Evolutionary conservation across 1,140 invertebrate species (phyloP).

Genomic region (Drosophila biarmipes): DNA sequence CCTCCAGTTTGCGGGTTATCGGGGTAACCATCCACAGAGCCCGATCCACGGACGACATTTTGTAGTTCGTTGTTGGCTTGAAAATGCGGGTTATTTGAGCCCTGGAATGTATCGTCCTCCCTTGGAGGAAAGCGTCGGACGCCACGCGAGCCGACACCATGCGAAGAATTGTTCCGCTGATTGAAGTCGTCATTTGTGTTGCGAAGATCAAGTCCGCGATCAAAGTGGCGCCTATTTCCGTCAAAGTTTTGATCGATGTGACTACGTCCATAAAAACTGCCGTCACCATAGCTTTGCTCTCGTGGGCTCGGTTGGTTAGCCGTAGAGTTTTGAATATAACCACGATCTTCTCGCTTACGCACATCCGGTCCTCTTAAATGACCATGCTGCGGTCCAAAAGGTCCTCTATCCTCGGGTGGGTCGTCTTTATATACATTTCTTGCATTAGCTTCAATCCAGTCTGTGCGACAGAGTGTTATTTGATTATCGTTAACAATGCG

Average conservation of each 20-base stretch:
- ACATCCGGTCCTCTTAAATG: neutral
- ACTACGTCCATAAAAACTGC: slow-evolving; percentile 8
- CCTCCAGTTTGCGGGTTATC: neutral
- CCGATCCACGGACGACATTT: neutral
- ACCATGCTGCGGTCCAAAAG: neutral
- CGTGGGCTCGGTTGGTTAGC: neutral
- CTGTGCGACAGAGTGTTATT: slow-evolving; percentile 29
- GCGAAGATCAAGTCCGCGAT: slow-evolving; percentile 3
- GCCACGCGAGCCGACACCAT: neutral
- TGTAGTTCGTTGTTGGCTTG: slow-evolving; percentile 1
- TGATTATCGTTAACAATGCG: slow-evolving; percentile 36
- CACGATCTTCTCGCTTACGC: neutral
- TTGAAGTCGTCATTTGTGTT: slow-evolving; percentile 20
- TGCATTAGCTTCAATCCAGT: slow-evolving; percentile 11
- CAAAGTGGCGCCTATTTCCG: slow-evolving; percentile 6
- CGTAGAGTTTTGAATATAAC: neutral
- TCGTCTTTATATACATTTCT: neutral
- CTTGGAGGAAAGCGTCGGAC: neutral
- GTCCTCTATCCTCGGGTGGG: neutral
- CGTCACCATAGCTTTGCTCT: slow-evolving; percentile 9
- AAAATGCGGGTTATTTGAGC: neutral
- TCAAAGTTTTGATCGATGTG: slow-evolving; percentile 11
- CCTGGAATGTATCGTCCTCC: slow-evolving; percentile 2
- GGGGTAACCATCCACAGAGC: slow-evolving; percentile 1
- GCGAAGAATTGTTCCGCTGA: slow-evolving; percentile 4